phyloP scores from a whole-genome alignment of 2,113 vertebrate species.

The Capreolus pygargus region DNA sequence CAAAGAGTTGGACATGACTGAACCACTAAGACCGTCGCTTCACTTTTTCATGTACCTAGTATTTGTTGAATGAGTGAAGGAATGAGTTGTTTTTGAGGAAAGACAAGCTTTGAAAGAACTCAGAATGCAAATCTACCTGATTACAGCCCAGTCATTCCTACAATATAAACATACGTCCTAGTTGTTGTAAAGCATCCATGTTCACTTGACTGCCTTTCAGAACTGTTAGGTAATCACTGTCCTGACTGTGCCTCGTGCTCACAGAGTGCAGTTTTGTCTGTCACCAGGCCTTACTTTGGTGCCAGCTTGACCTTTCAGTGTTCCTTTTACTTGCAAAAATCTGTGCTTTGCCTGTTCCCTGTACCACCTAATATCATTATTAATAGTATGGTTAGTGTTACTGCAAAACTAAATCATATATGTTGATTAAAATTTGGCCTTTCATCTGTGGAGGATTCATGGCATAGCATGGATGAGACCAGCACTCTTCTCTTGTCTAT shows the following conservation, averaged over 20 bases:
- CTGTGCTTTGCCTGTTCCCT: background rate
- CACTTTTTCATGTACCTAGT: background rate
- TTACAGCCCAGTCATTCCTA: background rate
- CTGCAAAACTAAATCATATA: background rate
- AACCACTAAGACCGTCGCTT: background rate
- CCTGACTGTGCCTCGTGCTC: background rate
- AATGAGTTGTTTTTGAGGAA: background rate
- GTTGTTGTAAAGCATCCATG: background rate
- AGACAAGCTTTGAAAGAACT: constrained; percentile 1
- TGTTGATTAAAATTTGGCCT: background rate
- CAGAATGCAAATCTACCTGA: background rate
- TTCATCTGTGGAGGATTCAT: background rate
- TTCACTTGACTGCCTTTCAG: background rate
- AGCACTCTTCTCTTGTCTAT: background rate
- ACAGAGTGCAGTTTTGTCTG: background rate
- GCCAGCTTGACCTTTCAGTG: background rate
- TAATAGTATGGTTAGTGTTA: background rate
- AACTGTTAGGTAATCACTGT: background rate
- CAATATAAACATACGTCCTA: background rate
- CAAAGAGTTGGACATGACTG: background rate
- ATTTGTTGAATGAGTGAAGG: background rate
- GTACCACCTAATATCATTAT: background rate
- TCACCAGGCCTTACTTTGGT: background rate
- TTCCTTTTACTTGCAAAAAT: background rate
- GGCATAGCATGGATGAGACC: background rate